Conservation (phyloP, 2,113 vertebrate genomes). For the Pomatostomus ruficeps region DNA sequence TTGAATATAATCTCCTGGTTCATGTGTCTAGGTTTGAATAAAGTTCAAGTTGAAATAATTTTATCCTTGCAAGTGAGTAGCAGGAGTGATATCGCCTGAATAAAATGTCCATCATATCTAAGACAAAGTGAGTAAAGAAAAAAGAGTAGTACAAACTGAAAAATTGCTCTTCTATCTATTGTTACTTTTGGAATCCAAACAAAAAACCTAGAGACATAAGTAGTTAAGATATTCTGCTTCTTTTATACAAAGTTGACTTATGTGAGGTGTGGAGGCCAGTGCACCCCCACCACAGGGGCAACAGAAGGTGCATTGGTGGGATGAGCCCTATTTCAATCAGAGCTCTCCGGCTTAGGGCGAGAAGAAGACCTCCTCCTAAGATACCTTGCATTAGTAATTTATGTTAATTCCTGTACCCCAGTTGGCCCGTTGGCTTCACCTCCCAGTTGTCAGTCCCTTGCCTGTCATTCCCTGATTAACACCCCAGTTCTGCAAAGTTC, state of each 20-base stretch:
- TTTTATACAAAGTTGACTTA: neutral
- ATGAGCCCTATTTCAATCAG: too few species aligned
- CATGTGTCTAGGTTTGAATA: neutral
- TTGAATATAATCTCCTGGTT: neutral
- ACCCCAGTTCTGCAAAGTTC: too few species aligned
- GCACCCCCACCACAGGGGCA: too few species aligned
- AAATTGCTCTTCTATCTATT: neutral
- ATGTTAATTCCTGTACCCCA: too few species aligned
- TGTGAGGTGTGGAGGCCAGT: too few species aligned
- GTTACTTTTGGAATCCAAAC: neutral
- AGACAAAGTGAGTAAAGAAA: neutral
- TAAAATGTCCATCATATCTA: neutral
- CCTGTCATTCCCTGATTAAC: too few species aligned
- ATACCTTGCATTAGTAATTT: too few species aligned
- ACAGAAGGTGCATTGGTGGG: too few species aligned
- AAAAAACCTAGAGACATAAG: neutral
- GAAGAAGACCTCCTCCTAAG: too few species aligned
- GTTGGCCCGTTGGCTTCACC: too few species aligned
- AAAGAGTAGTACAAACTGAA: neutral
- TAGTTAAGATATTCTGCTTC: neutral
- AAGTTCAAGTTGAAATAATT: constrained; percentile 1
- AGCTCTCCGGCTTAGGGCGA: too few species aligned
- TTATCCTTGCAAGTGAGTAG: neutral
- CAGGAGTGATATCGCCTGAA: neutral
- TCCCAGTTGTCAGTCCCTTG: too few species aligned